These are phyloP conservation scores for Drosophila siamana DNA, from an alignment of 2,888 invertebrate genomes.

Conservation along the genomic window DNA sequence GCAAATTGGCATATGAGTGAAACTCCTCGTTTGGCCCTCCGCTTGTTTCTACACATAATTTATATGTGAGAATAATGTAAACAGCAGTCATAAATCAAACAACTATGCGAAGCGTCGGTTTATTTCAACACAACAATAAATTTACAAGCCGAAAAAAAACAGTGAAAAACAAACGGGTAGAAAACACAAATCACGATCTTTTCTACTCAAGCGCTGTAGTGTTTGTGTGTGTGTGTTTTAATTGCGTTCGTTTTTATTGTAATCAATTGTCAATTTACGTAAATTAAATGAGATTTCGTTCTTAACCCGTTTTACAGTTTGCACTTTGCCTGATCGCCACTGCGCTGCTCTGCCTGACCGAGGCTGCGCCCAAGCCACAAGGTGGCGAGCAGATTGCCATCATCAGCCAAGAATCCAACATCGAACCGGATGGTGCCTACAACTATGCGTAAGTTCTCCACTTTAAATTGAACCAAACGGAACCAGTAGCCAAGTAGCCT, in stretches of 20 bases:
- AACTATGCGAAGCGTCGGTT: slow-evolving; percentile 50
- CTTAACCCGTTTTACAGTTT: slow-evolving; percentile 74
- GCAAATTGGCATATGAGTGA: slow-evolving; percentile 53
- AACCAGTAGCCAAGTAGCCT: slow-evolving; percentile 16
- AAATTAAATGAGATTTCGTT: slow-evolving; percentile 53
- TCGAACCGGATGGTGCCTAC: slow-evolving; percentile 90
- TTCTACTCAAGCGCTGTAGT: slow-evolving; percentile 1
- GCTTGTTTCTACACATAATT: slow-evolving; percentile 31
- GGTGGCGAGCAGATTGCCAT: slow-evolving; percentile 88
- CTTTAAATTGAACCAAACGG: background rate
- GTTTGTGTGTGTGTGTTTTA: slow-evolving; percentile 16
- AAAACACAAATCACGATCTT: slow-evolving; percentile 43
- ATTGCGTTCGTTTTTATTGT: slow-evolving; percentile 49
- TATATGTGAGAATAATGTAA: slow-evolving; percentile 51
- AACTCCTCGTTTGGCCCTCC: background rate
- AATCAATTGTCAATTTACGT: slow-evolving; percentile 45
- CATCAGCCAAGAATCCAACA: slow-evolving; percentile 90
- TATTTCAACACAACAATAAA: slow-evolving; percentile 50
- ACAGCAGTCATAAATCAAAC: slow-evolving; percentile 60
- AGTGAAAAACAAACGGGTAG: background rate
- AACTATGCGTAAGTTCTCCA: slow-evolving; percentile 88
- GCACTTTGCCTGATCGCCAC: slow-evolving; percentile 77
- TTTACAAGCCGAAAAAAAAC: slow-evolving; percentile 21
- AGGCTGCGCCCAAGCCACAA: slow-evolving; percentile 88
- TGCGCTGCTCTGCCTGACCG: slow-evolving; percentile 84